These are phyloP conservation scores for Macroteleia sp. DNA, from an alignment of 2,888 invertebrate genomes.

Conservation along the genomic window DNA sequence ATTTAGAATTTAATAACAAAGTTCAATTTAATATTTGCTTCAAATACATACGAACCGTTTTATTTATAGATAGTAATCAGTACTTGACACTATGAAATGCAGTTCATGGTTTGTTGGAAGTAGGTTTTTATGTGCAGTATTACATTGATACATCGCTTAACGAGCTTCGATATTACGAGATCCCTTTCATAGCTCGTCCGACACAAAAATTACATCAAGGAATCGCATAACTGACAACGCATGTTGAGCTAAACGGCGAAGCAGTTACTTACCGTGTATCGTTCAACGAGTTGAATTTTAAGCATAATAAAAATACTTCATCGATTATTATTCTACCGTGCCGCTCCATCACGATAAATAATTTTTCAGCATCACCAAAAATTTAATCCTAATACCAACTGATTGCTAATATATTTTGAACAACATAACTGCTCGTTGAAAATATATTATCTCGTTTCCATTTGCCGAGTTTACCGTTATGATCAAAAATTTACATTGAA, in stretches of 20 bases:
- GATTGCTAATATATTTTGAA: too few relatives aligned
- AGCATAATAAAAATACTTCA: background rate
- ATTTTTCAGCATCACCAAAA: too few relatives aligned
- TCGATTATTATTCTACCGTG: too few relatives aligned
- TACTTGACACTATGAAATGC: background rate
- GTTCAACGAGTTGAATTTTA: background rate
- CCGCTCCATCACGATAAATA: too few relatives aligned
- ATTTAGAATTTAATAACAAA: too few relatives aligned
- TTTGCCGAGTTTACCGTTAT: background rate
- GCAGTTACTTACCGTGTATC: slow-evolving; percentile 7
- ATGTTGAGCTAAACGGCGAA: slow-evolving; percentile 10
- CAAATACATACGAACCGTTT: too few relatives aligned
- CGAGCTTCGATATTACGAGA: slow-evolving; percentile 22
- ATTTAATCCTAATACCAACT: too few relatives aligned
- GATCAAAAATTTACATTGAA: background rate
- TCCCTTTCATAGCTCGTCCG: slow-evolving; percentile 2
- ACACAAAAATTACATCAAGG: slow-evolving; percentile 34
- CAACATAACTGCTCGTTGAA: too few relatives aligned
- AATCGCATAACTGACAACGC: slow-evolving; percentile 16
- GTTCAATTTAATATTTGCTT: too few relatives aligned
- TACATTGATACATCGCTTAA: slow-evolving; percentile 11
- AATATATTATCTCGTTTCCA: too few relatives aligned
- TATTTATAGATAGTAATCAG: too few relatives aligned
- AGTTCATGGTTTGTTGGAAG: background rate
- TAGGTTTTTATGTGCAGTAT: slow-evolving; percentile 1